Conservation (phyloP, 2,113 vertebrate genomes). For the Pseudorhombus dupliciocellatus region DNA sequence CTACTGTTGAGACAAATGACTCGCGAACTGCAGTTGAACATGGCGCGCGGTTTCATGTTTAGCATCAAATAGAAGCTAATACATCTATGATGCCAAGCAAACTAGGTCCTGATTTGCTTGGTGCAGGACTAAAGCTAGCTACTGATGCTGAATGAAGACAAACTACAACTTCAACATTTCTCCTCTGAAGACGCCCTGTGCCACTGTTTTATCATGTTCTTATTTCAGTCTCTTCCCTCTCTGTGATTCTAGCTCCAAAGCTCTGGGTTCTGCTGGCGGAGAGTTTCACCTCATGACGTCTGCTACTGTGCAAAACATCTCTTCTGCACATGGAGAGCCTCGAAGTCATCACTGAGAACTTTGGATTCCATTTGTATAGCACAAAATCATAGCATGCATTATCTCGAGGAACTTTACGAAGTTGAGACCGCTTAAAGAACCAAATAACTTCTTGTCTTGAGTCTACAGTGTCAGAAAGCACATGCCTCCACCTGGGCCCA, state of each 20-base stretch:
- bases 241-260: constrained; percentile 72
- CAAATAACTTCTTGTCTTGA: no score
- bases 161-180: background rate
- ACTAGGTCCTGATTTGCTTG: constrained; percentile 23
- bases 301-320: constrained; percentile 53
- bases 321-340: constrained; percentile 46
- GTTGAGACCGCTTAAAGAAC: no score
- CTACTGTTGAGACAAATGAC: background rate
- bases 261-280: constrained; percentile 78
- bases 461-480: no score
- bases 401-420: no score
- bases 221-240: constrained; percentile 4
- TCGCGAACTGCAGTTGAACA: background rate
- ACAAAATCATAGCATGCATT: no score
- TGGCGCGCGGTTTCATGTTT: background rate
- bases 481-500: no score
- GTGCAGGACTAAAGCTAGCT: constrained; percentile 21
- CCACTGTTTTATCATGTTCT: constrained; percentile 15
- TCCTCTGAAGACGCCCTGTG: background rate
- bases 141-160: background rate
- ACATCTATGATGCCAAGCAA: constrained; percentile 1
- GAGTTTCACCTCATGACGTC: constrained; percentile 62
- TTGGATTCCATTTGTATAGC: background rate
- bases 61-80: background rate
- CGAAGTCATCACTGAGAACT: background rate